Percentiles rank a stretch among this genome's conserved stretches.
Evolutionary conservation across 2,888 invertebrate genomes (phyloP).

Genomic region (Lycaena phlaeas): DNA sequence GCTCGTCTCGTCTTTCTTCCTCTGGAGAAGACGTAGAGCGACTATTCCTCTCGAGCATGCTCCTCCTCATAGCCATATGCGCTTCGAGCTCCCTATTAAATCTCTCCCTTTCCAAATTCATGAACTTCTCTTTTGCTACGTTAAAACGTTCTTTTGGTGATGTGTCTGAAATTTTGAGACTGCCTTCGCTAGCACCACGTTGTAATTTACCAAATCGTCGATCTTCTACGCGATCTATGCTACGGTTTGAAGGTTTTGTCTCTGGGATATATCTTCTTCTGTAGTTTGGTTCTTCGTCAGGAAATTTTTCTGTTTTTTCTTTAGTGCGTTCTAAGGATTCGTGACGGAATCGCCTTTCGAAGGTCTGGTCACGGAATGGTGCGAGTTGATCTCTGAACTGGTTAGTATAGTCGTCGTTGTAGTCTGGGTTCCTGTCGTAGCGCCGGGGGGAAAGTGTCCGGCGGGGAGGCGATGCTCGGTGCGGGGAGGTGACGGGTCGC

Average conservation of each 20-base stretch:
- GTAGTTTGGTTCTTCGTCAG: conserved; percentile 46
- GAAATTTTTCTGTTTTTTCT: conserved; percentile 51
- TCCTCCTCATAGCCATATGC: conserved; percentile 65
- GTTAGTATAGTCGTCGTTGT: conserved; percentile 32
- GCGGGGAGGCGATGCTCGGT: conserved; percentile 33
- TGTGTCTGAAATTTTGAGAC: conserved; percentile 51
- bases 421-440: conserved; percentile 27
- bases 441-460: conserved; percentile 36
- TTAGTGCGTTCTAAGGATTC: conserved; percentile 55
- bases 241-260: conserved; percentile 57
- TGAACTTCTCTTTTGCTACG: conserved; percentile 89
- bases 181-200: conserved; percentile 58
- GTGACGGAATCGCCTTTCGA: conserved; percentile 57
- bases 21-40: conserved; percentile 71
- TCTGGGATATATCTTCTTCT: conserved; percentile 68
- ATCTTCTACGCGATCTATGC: conserved; percentile 61
- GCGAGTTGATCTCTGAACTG: conserved; percentile 49
- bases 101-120: conserved; percentile 82
- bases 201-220: conserved; percentile 56
- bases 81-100: conserved; percentile 71
- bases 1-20: conserved; percentile 66
- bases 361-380: conserved; percentile 52
- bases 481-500: conserved; percentile 34
- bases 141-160: conserved; percentile 86
- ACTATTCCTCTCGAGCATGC: conserved; percentile 65